Evolutionary conservation across 2,113 vertebrate genomes (phyloP).

Genomic region (Rhinogobius similis): DNA sequence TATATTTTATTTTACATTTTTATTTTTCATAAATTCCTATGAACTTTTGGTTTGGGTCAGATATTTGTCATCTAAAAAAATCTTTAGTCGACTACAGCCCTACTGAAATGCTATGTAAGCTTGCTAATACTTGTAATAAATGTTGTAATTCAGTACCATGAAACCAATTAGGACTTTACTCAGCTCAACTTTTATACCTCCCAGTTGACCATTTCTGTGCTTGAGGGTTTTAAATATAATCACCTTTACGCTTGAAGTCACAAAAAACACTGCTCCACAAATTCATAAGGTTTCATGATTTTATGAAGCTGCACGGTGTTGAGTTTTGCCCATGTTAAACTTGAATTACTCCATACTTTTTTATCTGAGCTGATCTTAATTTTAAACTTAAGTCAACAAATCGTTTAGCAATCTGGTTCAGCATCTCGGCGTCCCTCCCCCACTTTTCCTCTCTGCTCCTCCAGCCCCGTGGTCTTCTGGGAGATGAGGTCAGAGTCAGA

Average conservation of each 20-base stretch:
- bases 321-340: not conserved
- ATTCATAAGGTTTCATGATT: not conserved
- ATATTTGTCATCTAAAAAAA: too few relatives aligned
- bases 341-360: not conserved
- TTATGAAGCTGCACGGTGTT: too few relatives aligned
- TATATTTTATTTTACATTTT: too few relatives aligned
- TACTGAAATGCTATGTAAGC: too few relatives aligned
- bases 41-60: too few relatives aligned
- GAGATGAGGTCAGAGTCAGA: conserved; percentile 72
- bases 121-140: too few relatives aligned
- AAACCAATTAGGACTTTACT: not conserved
- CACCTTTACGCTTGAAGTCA: not conserved
- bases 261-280: not conserved
- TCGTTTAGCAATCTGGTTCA: conserved; percentile 1
- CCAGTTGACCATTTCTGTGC: not conserved
- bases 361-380: not conserved
- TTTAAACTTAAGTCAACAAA: conserved; percentile 14
- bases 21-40: too few relatives aligned
- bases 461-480: conserved; percentile 27
- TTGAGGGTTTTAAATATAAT: not conserved
- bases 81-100: too few relatives aligned
- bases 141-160: not conserved
- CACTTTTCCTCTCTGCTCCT: conserved; percentile 1
- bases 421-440: conserved; percentile 12
- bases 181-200: not conserved